These are phyloP conservation scores for Corythoichthys intestinalis DNA, from an alignment of 2,113 vertebrate genomes.

Conservation along the genomic window DNA sequence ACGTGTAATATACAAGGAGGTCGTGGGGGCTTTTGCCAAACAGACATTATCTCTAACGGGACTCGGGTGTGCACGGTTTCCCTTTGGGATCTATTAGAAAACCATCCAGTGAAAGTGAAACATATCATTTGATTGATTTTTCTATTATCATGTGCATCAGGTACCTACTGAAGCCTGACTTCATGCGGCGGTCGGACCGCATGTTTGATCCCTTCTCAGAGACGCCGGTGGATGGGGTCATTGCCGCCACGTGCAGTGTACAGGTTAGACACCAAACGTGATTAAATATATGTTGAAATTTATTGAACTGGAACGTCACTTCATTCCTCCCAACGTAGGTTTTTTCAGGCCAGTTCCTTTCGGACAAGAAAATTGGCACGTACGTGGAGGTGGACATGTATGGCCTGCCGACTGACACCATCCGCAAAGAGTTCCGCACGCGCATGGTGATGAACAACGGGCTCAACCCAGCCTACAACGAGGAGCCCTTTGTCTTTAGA, in stretches of 20 bases:
- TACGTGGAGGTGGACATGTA: constrained; percentile 99
- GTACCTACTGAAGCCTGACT: constrained; percentile 93
- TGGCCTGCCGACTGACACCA: constrained; percentile 93
- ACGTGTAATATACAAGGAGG: constrained; percentile 25
- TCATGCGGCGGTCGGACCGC: constrained; percentile 93
- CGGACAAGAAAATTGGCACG: constrained; percentile 96
- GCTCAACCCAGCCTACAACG: constrained; percentile 96
- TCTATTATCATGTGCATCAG: constrained; percentile 55
- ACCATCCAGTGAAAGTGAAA: not conserved
- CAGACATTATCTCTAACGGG: constrained; percentile 36
- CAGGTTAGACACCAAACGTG: constrained; percentile 73
- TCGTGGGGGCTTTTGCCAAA: constrained; percentile 33
- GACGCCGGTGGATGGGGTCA: constrained; percentile 97
- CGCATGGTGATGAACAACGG: constrained; percentile 99
- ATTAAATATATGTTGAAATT: not conserved
- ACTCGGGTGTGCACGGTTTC: not conserved
- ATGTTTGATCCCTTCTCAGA: constrained; percentile 98
- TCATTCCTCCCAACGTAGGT: constrained; percentile 71
- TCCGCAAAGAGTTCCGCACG: constrained; percentile 95
- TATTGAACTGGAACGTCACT: too few species aligned
- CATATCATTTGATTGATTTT: not conserved
- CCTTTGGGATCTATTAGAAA: not conserved
- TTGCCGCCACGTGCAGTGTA: constrained; percentile 94
- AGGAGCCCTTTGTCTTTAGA: constrained; percentile 95
- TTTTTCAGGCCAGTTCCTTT: constrained; percentile 96